These are phyloP conservation scores for Artemia sinica DNA, from an alignment of 2,888 invertebrate genomes.

Conservation along the genomic window DNA sequence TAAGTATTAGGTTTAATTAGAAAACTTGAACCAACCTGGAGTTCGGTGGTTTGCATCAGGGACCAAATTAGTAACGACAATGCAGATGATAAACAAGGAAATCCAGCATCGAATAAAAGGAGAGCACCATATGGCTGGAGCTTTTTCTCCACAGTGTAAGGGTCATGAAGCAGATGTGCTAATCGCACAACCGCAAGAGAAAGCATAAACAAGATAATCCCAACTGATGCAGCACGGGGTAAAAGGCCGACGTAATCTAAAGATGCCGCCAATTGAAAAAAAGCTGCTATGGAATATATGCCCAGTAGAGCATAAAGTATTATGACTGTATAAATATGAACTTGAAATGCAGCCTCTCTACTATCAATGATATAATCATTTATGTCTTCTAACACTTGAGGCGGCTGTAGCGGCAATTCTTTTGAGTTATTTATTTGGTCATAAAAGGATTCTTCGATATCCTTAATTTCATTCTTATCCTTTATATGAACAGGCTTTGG, in stretches of 20 bases:
- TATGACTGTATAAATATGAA: slow-evolving; percentile 7
- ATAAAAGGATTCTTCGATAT: slow-evolving; percentile 7
- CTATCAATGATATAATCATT: slow-evolving; percentile 3
- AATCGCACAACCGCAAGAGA: slow-evolving; percentile 37
- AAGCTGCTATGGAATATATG: slow-evolving; percentile 5
- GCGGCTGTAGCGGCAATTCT: slow-evolving; percentile 10
- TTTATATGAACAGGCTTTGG: slow-evolving; percentile 1
- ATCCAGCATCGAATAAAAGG: slow-evolving; percentile 62
- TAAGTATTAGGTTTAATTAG: too few relatives aligned
- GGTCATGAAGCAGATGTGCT: slow-evolving; percentile 74
- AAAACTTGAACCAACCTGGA: slow-evolving; percentile 25
- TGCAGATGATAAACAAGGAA: slow-evolving; percentile 67
- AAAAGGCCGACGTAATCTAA: not conserved
- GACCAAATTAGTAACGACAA: slow-evolving; percentile 73
- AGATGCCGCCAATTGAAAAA: not conserved
- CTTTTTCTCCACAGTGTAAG: slow-evolving; percentile 65
- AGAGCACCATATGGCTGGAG: slow-evolving; percentile 59
- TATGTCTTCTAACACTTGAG: slow-evolving; percentile 8
- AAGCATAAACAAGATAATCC: slow-evolving; percentile 9
- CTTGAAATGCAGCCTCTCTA: slow-evolving; percentile 12
- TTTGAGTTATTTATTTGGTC: slow-evolving; percentile 10
- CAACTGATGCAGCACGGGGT: slow-evolving; percentile 11
- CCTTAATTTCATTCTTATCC: slow-evolving; percentile 1
- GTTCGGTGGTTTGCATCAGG: slow-evolving; percentile 52
- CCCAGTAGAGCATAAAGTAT: slow-evolving; percentile 10